Base-by-base conservation (phyloP, 1,140 invertebrate genomes). In the Parasteatoda tepidariorum region DNA sequence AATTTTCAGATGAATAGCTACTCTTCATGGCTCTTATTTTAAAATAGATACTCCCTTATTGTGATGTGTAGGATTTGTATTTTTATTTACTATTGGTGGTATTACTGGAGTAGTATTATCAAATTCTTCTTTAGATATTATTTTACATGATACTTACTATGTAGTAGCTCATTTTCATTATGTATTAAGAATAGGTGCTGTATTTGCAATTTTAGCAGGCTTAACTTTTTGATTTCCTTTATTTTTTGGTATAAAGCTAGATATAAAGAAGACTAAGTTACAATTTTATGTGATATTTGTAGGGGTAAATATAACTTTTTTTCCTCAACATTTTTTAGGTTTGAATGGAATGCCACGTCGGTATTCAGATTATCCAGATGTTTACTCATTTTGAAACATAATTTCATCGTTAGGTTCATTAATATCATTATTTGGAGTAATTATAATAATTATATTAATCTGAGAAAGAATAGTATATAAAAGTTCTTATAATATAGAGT, bases 81-180 rank as follows among this genome's bases (percentile, higher is more conserved):
- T 94, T 86, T 88, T 94, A 92, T 90, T 90, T 86, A 89, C 88
- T 31, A n/a, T 90, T 13, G 90, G 90, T 0, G 89, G 90, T 1
- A 74, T 90, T 22, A 90, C 89, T 13, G 90, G 90, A 0, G 83
- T 91, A 86, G 90, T 93, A 82, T 89, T 94, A 90, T 91, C 93
- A 84, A 94, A 94, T 88, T 93, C 92, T 70, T 92, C 92, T 67
- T 89, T 94, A 88, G 93, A 94, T 92, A 91, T 93, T 89, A 88
- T 91, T 86, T 82, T 94, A 31, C 93, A 94, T 90, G 92, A 94
- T 88, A 94, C 92, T 28, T 94, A 94, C 88, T 94, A 93, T 91
- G 93, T 94, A 62, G 93, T 94, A 70, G 92, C 92, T 66, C 93
- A 94, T 89, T 94, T 94, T 88, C 93, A 94, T 88, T 94, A 90